Evolutionary conservation across 2,888 invertebrate genomes (phyloP), one percentile per base, ranked within the genome.

Genomic region (Terebella lapidaria): DNA sequence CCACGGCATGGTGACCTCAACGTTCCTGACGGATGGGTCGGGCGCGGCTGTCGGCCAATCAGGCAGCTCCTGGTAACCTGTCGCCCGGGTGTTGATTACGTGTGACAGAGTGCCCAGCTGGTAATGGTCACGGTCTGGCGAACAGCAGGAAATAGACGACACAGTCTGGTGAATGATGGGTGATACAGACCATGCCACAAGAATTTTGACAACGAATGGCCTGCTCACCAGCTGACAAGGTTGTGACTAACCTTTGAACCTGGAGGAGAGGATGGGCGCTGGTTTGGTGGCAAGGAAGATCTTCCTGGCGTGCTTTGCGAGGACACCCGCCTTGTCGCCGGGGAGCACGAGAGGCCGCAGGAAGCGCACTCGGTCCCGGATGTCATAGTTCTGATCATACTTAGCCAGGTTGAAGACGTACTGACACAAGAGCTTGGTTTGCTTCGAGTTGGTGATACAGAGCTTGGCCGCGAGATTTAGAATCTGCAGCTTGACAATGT

Each of bases 361-460:
- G 76, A 97, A 88, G 26, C 99, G 84, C 2, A 94, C 93, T 10
- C 95, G 86, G 83, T 99, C 99, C 26, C 99, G 85, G 57, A 99
- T 94, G 82, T 99, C 97, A 78, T 97, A 99, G 82, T 94, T 94
- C 70, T 90, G 89, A 84, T 99, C 99, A 81, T 97, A 99, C 56
- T 94, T 89, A 0, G 97, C 95, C 72, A 99, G 84, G 70, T 84
- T 91, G 74, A 97, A 89, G 47, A 97, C 89, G 81, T 99, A 97
- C 77, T 92, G 92, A 72, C 92, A 91, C 57, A 97, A 84, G 2
- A 92, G 84, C 60, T 88, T 85, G 0, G 93, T 94, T 82, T 91
- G 94, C 62, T 88, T 87, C 2, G 91, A 88, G 77, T 92, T 91
- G 24, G 90, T 92, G 55, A 96, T 84, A 72, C 88, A 93, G 26